Conservation (phyloP, 1,140 invertebrate genomes). For the Drosophila ogumai region DNA sequence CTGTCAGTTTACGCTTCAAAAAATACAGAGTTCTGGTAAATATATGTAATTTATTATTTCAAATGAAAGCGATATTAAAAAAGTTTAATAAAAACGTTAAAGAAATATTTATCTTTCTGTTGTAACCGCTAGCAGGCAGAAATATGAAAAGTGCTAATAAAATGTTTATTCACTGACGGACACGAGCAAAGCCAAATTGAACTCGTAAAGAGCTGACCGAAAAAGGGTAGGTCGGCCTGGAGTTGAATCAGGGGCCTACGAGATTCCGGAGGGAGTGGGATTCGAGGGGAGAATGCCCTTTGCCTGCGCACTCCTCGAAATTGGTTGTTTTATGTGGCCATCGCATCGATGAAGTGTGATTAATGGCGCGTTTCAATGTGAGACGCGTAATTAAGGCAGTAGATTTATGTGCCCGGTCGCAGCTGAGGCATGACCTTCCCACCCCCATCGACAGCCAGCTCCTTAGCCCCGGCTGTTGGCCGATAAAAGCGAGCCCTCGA, state of each 20-base stretch:
- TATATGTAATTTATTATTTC: not conserved
- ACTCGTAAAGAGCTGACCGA: slow-evolving; percentile 54
- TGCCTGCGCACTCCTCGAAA: slow-evolving; percentile 37
- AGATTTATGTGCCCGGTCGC: slow-evolving; percentile 64
- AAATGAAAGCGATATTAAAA: not conserved
- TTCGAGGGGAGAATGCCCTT: not conserved
- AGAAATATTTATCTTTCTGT: slow-evolving; percentile 1
- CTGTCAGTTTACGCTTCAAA: not conserved
- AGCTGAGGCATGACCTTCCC: slow-evolving; percentile 54
- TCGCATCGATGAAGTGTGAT: slow-evolving; percentile 79
- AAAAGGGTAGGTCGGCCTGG: slow-evolving; percentile 32
- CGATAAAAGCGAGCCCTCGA: slow-evolving; percentile 44
- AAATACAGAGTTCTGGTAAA: not conserved
- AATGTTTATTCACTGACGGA: slow-evolving; percentile 50
- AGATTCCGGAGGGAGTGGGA: not conserved
- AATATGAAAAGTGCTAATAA: slow-evolving; percentile 79
- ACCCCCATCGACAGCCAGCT: slow-evolving; percentile 8
- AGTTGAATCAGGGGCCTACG: not conserved
- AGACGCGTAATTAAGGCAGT: slow-evolving; percentile 74
- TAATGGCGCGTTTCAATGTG: slow-evolving; percentile 76
- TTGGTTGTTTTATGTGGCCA: slow-evolving; percentile 72
- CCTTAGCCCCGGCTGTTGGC: not conserved
- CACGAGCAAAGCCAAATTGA: slow-evolving; percentile 53
- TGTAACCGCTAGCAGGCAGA: slow-evolving; percentile 10
- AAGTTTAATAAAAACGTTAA: not conserved